Evolutionary conservation across 1,140 invertebrate species (phyloP), one percentile per base, ranked within the genome.

Genomic region (Leptopilina clavipes): DNA sequence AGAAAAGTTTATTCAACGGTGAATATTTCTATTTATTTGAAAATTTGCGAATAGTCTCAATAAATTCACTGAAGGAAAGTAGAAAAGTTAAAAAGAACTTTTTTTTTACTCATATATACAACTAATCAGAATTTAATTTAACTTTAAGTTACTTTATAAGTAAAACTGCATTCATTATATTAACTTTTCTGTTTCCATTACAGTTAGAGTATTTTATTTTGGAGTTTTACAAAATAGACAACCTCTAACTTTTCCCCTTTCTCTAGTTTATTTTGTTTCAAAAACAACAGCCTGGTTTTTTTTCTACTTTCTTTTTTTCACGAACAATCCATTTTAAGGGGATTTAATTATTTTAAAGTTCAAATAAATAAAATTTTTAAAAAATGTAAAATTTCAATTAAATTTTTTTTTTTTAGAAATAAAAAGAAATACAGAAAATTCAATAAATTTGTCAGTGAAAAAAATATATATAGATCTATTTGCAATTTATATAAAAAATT

Each of bases 41-140:
- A 52, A 52, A 17, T 52, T 17, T n/a, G n/a, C 7, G 14, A 52
- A 52, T 17, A 52, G 17, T 52, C 8, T 52, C n/a, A 52, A 52
- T 1, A n/a, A 52, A 17, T 52, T 17, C 6, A 40, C 25, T 48
- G 12, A 52, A n/a, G n/a, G 44, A 3, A 48, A 52, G 48, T n/a
- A 52, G 48, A 52, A 52, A 52, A 52, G 48, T 52, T 52, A 17
- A 17, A n/a, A n/a, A 17, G 14, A n/a, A 52, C 14, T 52, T 17
- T 52, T 52, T 17, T 52, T 52, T 52, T 52, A 52, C 17, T 52
- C 48, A 12, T n/a, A 52, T 17, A 31, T 2, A 52, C 48, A 52
- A 17, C 48, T 52, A 52, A 52, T 52, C 48, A 52, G 14, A 52
- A 52, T 52, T 52, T 52, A 52, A 52, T 52, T 52, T 52, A 52